Percentiles rank a stretch among this genome's conserved stretches.
These are phyloP conservation scores for Sebastes nivosus DNA, from an alignment of 2,797 vertebrate genomes.

Conservation along the genomic window DNA sequence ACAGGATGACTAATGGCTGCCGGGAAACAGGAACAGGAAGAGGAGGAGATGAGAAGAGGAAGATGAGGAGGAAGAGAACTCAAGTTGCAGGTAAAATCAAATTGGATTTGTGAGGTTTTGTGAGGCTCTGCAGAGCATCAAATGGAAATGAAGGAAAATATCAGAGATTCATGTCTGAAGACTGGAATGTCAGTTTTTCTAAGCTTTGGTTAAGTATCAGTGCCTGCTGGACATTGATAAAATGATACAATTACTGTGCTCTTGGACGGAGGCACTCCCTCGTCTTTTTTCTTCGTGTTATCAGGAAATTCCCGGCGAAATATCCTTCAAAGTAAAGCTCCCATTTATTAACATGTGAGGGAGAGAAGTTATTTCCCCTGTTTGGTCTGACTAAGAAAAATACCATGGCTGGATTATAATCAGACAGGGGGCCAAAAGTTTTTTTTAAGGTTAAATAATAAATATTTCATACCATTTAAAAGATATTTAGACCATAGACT, in stretches of 20 bases:
- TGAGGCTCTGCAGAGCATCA: background rate
- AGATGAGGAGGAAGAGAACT: constrained; percentile 17
- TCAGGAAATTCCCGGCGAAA: constrained; percentile 10
- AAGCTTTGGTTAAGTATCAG: background rate
- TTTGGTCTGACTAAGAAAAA: constrained; percentile 4
- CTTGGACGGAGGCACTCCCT: background rate
- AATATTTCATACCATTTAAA: background rate
- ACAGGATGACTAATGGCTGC: constrained; percentile 65
- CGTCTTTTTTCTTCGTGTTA: constrained; percentile 15
- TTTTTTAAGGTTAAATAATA: background rate
- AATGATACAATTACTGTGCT: background rate
- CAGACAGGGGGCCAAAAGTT: background rate
- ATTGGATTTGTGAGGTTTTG: background rate
- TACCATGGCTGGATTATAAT: background rate
- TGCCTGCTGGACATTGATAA: constrained; percentile 9
- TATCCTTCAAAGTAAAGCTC: background rate
- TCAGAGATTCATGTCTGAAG: background rate
- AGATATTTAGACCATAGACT: background rate
- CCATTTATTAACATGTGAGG: background rate
- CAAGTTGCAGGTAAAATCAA: background rate
- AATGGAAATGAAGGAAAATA: constrained; percentile 3
- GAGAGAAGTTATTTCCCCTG: background rate
- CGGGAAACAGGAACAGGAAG: constrained; percentile 66
- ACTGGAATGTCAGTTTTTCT: background rate
- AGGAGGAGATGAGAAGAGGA: constrained; percentile 39